Base-by-base conservation (phyloP, 2,113 vertebrate genomes). In the Petrocephalus microphthalmus region DNA sequence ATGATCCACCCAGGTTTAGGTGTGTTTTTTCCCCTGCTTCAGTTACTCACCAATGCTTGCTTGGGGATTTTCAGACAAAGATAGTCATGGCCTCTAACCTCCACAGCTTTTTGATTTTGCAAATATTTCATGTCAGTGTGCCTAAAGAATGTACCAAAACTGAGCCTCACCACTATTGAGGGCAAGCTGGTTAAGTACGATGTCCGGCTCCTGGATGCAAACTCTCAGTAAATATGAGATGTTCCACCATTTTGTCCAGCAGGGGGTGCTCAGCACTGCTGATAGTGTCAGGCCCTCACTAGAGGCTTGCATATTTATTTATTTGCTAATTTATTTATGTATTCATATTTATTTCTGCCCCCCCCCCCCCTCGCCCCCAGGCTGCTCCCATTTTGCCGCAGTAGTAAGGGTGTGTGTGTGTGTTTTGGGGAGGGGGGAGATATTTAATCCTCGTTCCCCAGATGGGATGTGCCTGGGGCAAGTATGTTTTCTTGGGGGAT, bases 391-490 rank as follows among this genome's bases (percentile, higher is more conserved):
- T 51, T 82, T 37, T 83, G 81, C 81, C 49, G 81, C 47, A 15
- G 42, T 83, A 51, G 49, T n/a, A 2, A 78, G 33, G 53, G 42
- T 85, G 45, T 87, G 17, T 85, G 45, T 87, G 17, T 7, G 45
- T 33, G 71, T 42, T 2, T 82, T 10, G 33, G 78, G 33, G 37
- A 22, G 78, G 78, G 33, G 45, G 20, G 19, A 15, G 81, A 25
- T 45, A 49, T 54, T 22, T 88, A 90, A 89, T 88, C 87, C 89
- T 84, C 89, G 82, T 88, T 89, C 91, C 86, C 89, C 91, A 87
- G 88, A 82, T 85, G 85, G 78, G 89, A 83, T 78, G 81, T 84
- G 85, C 29, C 86, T 57, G 60, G 89, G 85, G 51, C 2, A 47
- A 53, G 33, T 42, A 37, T 51, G 86, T 29, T 56, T 33, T 57